Base-by-base conservation (phyloP, 2,888 invertebrate genomes). In the Phyllotreta striolata region DNA sequence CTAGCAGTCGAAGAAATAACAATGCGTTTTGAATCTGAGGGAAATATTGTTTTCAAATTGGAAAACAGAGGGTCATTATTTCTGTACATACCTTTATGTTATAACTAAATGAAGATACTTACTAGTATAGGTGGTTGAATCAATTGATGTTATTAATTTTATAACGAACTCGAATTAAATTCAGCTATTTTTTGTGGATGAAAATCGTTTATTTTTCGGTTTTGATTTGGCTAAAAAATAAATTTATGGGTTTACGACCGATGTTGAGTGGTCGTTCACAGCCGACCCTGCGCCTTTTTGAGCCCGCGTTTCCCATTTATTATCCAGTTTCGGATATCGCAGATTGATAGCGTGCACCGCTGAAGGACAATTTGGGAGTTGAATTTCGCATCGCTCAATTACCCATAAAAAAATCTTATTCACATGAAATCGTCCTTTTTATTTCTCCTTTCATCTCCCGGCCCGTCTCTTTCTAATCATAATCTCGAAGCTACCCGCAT, bases 401-500 rank as follows among this genome's bases (percentile, higher is more conserved):
- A 43, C 44, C 44, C 44, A 14, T 44, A 60, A 44, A 52, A 13
- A 60, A 60, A 52, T 52, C 52, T 60, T 44, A 60, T 60, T 60
- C 52, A 49, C 55, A 62, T 62, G 49, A 62, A 62, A 59, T 41
- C 59, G 37, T 49, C 51, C 24, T 37, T 41, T 41, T 61, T 49
- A 56, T 56, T 55, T 49, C 51, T 39, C 6, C 12, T 55, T 46
- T 47, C 44, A 54, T 62, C 56, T 38, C 34, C 56, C 14, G 34
- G n/a, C 14, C 38, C 37, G 55, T 55, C 35, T 56, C 49, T 38
- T 10, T 44, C 39, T 62, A 66, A 66, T 66, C 62, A 66, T 59
- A 62, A 66, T 66, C 62, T 62, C 52, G 59, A 57, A 60, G 61
- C 66, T 51, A 52, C 66, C 64, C 64, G 66, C 59, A 66, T 66